These are phyloP conservation scores for Hydrolagus affinis DNA, from an alignment of 2,113 vertebrate species.

Conservation along the genomic window DNA sequence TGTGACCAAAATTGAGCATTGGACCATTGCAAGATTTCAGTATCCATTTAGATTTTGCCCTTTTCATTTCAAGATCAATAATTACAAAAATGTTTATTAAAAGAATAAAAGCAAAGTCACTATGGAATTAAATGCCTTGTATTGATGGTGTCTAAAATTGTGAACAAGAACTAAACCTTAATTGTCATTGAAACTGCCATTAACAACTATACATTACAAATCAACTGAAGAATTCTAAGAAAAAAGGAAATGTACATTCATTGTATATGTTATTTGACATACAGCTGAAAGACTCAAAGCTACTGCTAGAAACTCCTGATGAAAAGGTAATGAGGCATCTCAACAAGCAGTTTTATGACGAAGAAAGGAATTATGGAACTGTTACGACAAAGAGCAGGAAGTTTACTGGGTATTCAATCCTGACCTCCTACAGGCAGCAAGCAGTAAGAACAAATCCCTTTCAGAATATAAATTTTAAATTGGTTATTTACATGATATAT, in stretches of 20 bases:
- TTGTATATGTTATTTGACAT: neutral
- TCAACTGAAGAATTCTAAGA: neutral
- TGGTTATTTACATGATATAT: neutral
- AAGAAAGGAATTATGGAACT: constrained; percentile 31
- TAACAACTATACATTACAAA: too few species aligned
- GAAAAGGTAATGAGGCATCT: neutral
- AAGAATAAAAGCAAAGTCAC: too few species aligned
- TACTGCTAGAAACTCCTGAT: neutral
- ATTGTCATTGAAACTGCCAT: too few species aligned
- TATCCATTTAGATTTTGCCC: neutral
- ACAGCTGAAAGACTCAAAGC: neutral
- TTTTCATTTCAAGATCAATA: neutral
- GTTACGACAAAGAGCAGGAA: constrained; percentile 1
- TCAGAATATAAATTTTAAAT: neutral
- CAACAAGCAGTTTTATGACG: constrained; percentile 12
- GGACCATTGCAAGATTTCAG: neutral
- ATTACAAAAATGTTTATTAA: too few species aligned
- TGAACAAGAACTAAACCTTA: too few species aligned
- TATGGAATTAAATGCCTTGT: too few species aligned
- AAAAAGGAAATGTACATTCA: neutral
- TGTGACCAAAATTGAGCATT: neutral
- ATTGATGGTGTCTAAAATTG: too few species aligned
- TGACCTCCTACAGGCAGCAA: neutral
- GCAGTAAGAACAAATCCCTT: constrained; percentile 19
- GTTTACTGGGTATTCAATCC: constrained; percentile 3